Evolutionary conservation across 2,888 invertebrate genomes (phyloP).

Genomic region (Eupithecia inturbata): DNA sequence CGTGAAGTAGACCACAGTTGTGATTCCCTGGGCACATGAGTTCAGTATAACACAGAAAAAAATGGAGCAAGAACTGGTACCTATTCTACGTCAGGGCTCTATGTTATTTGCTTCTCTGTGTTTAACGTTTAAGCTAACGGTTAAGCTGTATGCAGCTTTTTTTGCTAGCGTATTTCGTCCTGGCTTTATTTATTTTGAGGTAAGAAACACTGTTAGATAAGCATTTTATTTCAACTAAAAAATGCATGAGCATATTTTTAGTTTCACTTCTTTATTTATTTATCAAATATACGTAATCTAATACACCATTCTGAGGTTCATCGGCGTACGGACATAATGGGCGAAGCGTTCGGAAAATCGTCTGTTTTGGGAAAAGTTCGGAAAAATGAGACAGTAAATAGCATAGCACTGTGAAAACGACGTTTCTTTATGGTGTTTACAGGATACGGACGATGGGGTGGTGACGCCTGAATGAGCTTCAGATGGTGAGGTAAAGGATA

Average conservation of each 20-base stretch:
- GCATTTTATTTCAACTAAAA: not conserved
- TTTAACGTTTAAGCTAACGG: no score
- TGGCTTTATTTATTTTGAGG: no score
- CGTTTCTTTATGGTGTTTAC: slow-evolving; percentile 10
- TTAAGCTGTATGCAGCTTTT: no score
- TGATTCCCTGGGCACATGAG: not conserved
- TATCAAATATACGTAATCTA: not conserved
- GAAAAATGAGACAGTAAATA: slow-evolving; percentile 26
- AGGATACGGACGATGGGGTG: not conserved
- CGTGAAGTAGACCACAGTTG: not conserved
- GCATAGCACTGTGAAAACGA: not conserved
- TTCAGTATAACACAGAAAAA: no score
- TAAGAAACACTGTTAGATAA: no score
- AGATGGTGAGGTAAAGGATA: not conserved
- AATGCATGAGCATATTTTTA: not conserved
- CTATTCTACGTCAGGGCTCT: not conserved
- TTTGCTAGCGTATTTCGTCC: no score
- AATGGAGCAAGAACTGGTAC: not conserved
- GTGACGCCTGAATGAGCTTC: not conserved
- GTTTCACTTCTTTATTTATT: slow-evolving; percentile 16
- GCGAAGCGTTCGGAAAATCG: slow-evolving; percentile 22
- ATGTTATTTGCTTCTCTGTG: not conserved
- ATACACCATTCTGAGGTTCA: slow-evolving; percentile 5
- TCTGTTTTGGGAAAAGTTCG: slow-evolving; percentile 24
- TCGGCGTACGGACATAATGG: slow-evolving; percentile 5